These are phyloP conservation scores for Lutjanus campechanus DNA, from an alignment of 2,797 vertebrate species.

Conservation along the genomic window DNA sequence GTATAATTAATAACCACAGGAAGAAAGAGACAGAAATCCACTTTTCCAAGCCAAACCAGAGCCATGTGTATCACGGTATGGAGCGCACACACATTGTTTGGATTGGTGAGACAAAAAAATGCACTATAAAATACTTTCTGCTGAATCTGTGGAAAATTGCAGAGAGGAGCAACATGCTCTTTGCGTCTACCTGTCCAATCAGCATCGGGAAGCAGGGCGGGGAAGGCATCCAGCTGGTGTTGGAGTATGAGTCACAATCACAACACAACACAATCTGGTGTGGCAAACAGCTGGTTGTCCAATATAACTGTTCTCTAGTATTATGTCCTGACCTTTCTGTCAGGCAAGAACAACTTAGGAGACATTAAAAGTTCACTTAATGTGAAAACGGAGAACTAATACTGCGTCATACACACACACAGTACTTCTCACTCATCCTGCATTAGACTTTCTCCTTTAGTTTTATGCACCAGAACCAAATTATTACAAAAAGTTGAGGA, in stretches of 20 bases:
- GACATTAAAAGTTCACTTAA: background rate
- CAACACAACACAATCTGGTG: slow-evolving; percentile 33
- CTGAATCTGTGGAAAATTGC: slow-evolving; percentile 84
- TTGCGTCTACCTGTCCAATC: slow-evolving; percentile 82
- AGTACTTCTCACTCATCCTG: background rate
- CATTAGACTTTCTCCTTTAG: background rate
- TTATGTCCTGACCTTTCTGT: slow-evolving; percentile 21
- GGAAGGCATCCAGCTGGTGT: slow-evolving; percentile 76
- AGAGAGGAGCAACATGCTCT: slow-evolving; percentile 58
- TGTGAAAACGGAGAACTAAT: background rate
- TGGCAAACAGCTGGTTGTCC: slow-evolving; percentile 18
- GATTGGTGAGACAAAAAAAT: slow-evolving; percentile 76
- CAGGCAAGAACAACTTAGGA: background rate
- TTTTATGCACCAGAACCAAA: background rate
- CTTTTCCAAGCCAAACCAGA: slow-evolving; percentile 64
- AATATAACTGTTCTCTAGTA: slow-evolving; percentile 12
- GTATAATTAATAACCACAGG: slow-evolving; percentile 77
- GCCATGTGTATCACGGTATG: slow-evolving; percentile 72
- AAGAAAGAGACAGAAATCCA: slow-evolving; percentile 54
- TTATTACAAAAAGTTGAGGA: background rate
- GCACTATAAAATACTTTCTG: slow-evolving; percentile 83
- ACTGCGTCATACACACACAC: background rate
- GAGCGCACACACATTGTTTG: slow-evolving; percentile 73
- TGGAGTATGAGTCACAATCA: slow-evolving; percentile 62
- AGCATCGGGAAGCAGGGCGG: slow-evolving; percentile 56